Conservation (phyloP, 2,888 invertebrate genomes). For the Macaria liturata region DNA sequence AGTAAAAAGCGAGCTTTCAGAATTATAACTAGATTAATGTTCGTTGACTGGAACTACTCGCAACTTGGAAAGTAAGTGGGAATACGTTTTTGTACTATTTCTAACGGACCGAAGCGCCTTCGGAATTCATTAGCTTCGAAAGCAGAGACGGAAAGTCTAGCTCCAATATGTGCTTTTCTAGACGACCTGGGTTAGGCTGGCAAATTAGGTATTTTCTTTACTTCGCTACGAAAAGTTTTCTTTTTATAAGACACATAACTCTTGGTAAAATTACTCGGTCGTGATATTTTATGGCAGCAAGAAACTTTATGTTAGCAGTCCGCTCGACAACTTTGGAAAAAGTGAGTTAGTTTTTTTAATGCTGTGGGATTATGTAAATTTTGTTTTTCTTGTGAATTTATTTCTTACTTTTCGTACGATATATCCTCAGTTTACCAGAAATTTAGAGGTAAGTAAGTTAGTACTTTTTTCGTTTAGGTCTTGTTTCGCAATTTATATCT, state of each 20-base stretch:
- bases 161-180: slow-evolving; percentile 55
- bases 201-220: slow-evolving; percentile 31
- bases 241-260: slow-evolving; percentile 30
- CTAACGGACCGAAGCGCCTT: slow-evolving; percentile 70
- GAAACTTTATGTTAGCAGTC: slow-evolving; percentile 14
- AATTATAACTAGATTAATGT: slow-evolving; percentile 79
- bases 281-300: slow-evolving; percentile 18
- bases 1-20: slow-evolving; percentile 53
- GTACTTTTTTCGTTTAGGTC: too few species aligned
- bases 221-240: slow-evolving; percentile 27
- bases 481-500: too few species aligned
- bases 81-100: slow-evolving; percentile 74
- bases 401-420: too few species aligned
- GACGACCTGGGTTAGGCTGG: slow-evolving; percentile 21
- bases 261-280: slow-evolving; percentile 15
- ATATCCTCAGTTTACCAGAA: too few species aligned
- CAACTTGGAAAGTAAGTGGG: slow-evolving; percentile 66
- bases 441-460: too few species aligned
- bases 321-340: slow-evolving; percentile 8
- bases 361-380: slow-evolving; percentile 8
- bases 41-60: slow-evolving; percentile 71
- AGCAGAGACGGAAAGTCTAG: slow-evolving; percentile 56
- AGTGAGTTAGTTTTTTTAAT: slow-evolving; percentile 10
- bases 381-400: neutral
- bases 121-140: slow-evolving; percentile 74